phyloP scores from a whole-genome alignment of 2,888 invertebrate genomes.

The Chaetoderma sp. region DNA sequence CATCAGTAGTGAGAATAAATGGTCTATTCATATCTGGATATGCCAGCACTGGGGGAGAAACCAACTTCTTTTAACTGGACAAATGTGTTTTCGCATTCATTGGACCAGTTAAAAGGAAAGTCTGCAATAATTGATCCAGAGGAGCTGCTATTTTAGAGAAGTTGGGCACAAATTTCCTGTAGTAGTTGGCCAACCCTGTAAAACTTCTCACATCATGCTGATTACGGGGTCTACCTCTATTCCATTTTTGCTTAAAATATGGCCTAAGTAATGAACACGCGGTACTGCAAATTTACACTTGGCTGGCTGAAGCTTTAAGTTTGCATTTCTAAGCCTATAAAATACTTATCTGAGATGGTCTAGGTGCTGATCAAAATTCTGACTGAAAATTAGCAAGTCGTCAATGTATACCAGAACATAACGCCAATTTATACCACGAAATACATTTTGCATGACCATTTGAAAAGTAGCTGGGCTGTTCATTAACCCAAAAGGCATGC shows the following conservation, averaged over 20 bases:
- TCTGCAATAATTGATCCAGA: constrained; percentile 48
- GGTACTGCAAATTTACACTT: constrained; percentile 8
- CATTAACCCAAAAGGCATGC: constrained; percentile 37
- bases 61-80: constrained; percentile 42
- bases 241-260: constrained; percentile 5
- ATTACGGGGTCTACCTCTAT: not conserved
- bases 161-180: constrained; percentile 55
- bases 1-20: constrained; percentile 36
- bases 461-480: constrained; percentile 37
- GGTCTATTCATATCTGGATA: constrained; percentile 19
- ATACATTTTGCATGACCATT: constrained; percentile 33
- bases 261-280: not conserved
- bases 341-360: no score
- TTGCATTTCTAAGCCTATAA: constrained; percentile 6
- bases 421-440: constrained; percentile 35
- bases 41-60: constrained; percentile 15
- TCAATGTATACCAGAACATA: constrained; percentile 32
- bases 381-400: constrained; percentile 33
- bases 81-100: constrained; percentile 46
- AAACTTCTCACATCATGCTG: not conserved
- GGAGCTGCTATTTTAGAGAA: constrained; percentile 45
- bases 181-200: constrained; percentile 47
- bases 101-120: constrained; percentile 42
- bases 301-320: not conserved
- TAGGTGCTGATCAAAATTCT: no score